Evolutionary conservation across 2,888 invertebrate genomes (phyloP).

Genomic region (Zaprionus obscuricornis): DNA sequence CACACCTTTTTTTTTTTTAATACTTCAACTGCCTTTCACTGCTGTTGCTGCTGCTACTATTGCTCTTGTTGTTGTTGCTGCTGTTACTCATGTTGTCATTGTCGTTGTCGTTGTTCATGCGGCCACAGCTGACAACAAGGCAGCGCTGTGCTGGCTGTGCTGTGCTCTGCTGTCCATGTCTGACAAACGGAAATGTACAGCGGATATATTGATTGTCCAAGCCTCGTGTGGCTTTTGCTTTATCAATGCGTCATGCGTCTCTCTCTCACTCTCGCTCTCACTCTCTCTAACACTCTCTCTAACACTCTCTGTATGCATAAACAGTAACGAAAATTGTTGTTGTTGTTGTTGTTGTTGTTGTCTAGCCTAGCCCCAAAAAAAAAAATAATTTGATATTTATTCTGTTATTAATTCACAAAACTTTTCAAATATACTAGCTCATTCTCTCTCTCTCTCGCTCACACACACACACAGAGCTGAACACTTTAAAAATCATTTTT

Average conservation of each 20-base stretch:
- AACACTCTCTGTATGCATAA: slow-evolving; percentile 20
- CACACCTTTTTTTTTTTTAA: too few relatives aligned
- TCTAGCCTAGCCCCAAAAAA: neutral
- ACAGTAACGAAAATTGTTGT: slow-evolving; percentile 23
- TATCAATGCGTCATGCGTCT: neutral
- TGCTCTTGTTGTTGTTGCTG: slow-evolving; percentile 1
- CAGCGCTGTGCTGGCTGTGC: slow-evolving; percentile 14
- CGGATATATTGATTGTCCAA: slow-evolving; percentile 78
- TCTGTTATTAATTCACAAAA: slow-evolving; percentile 46
- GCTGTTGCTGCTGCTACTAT: neutral
- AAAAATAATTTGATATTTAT: slow-evolving; percentile 38
- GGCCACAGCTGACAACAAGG: slow-evolving; percentile 54
- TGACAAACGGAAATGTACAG: slow-evolving; percentile 71
- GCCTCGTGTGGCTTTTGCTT: slow-evolving; percentile 20
- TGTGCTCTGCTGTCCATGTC: slow-evolving; percentile 16
- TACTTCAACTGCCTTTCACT: too few relatives aligned
- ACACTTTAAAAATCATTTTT: slow-evolving; percentile 14
- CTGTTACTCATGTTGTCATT: too few relatives aligned
- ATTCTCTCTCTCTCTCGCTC: too few relatives aligned
- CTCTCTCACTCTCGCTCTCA: too few relatives aligned
- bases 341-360: neutral
- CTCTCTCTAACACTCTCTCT: neutral
- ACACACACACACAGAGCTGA: neutral
- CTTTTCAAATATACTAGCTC: too few relatives aligned
- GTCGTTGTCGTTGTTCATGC: slow-evolving; percentile 39